Evolutionary conservation across 2,113 vertebrate species (phyloP).

Genomic region (Herpetotheres cachinnans): DNA sequence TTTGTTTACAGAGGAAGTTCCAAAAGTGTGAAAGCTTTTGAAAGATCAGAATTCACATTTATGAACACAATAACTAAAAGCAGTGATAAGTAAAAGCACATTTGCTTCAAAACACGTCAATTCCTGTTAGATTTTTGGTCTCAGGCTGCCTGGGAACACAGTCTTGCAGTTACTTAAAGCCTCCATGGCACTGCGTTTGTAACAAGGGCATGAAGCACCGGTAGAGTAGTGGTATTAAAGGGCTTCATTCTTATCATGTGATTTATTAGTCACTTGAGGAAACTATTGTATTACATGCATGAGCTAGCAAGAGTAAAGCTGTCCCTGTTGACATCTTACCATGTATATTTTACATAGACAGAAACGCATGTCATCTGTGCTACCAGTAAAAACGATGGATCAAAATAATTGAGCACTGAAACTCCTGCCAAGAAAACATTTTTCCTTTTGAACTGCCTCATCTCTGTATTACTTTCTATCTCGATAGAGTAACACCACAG

Average conservation of each 20-base stretch:
- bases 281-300: neutral
- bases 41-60: neutral
- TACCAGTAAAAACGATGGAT: neutral
- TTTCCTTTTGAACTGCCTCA: neutral
- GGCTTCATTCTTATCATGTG: neutral
- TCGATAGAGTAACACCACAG: neutral
- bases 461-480: neutral
- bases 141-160: neutral
- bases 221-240: neutral
- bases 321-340: neutral
- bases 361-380: neutral
- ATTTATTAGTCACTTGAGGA: neutral
- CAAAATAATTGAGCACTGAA: neutral
- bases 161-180: neutral
- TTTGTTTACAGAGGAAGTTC: neutral
- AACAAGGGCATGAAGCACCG: neutral
- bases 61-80: neutral
- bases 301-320: neutral
- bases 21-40: neutral
- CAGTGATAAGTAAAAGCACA: neutral
- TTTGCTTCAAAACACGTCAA: neutral
- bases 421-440: neutral
- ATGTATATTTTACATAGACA: neutral
- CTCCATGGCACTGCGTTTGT: neutral
- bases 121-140: neutral